Evolutionary conservation across 2,797 vertebrate species (phyloP).

Genomic region (Sciurus carolinensis): DNA sequence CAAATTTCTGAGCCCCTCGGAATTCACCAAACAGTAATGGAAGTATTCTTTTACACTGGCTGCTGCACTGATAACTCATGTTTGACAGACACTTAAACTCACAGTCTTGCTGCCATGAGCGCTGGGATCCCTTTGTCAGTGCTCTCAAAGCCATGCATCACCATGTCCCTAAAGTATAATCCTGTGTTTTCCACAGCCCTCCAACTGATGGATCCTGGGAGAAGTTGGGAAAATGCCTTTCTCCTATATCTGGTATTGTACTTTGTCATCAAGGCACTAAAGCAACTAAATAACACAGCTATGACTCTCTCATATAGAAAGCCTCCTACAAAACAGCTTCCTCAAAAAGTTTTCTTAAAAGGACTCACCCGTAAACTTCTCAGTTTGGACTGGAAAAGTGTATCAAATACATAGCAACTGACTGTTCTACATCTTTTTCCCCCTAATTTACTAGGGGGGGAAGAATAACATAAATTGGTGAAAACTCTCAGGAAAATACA

Average conservation of each 20-base stretch:
- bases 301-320: not conserved
- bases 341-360: not conserved
- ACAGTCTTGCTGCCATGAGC: not conserved
- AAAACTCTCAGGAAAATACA: not conserved
- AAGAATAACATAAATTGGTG: not conserved
- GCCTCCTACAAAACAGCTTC: not conserved
- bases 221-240: not conserved
- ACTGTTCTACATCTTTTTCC: not conserved
- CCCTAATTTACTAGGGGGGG: not conserved
- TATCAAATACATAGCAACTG: not conserved
- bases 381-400: not conserved
- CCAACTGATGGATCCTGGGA: not conserved
- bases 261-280: not conserved
- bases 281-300: not conserved
- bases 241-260: not conserved
- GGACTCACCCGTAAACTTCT: not conserved
- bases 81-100: not conserved
- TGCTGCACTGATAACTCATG: not conserved
- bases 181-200: not conserved
- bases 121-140: not conserved
- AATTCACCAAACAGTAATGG: not conserved
- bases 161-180: too few species aligned
- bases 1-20: not conserved
- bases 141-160: not conserved
- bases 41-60: not conserved